Evolutionary conservation across 2,888 invertebrate genomes (phyloP).

Genomic region (Amphiduros pacificus): DNA sequence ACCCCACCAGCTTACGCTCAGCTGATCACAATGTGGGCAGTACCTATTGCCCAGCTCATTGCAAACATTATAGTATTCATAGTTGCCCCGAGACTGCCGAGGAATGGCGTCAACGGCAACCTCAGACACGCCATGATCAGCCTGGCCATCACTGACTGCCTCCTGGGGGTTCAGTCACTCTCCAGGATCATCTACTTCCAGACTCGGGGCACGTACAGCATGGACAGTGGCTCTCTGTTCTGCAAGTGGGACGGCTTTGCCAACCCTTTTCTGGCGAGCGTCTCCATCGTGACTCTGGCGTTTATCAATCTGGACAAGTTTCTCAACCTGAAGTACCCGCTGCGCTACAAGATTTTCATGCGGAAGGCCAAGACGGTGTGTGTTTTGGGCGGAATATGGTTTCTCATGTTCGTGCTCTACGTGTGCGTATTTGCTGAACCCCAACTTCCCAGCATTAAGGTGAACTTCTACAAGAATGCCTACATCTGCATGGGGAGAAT

Average conservation of each 20-base stretch:
- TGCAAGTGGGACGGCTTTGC: neutral
- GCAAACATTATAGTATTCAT: neutral
- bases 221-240: neutral
- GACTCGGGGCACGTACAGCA: neutral
- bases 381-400: neutral
- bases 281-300: neutral
- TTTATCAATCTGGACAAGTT: constrained; percentile 1
- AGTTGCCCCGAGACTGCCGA: neutral
- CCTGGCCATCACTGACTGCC: neutral
- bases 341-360: neutral
- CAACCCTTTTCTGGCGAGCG: neutral
- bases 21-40: too few relatives aligned
- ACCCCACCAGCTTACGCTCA: too few relatives aligned
- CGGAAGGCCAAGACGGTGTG: neutral
- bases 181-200: neutral
- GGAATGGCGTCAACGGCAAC: neutral
- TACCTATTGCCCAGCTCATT: too few relatives aligned
- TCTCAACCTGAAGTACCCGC: neutral
- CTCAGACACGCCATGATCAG: neutral
- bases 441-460: too few relatives aligned
- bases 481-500: neutral
- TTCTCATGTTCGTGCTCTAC: neutral
- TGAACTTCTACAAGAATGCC: neutral
- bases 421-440: too few relatives aligned
- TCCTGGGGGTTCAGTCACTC: too few relatives aligned